Base-by-base conservation (phyloP, 37 sponge, comb jelly and placozoan genomes). In the Ianthella basta region DNA sequence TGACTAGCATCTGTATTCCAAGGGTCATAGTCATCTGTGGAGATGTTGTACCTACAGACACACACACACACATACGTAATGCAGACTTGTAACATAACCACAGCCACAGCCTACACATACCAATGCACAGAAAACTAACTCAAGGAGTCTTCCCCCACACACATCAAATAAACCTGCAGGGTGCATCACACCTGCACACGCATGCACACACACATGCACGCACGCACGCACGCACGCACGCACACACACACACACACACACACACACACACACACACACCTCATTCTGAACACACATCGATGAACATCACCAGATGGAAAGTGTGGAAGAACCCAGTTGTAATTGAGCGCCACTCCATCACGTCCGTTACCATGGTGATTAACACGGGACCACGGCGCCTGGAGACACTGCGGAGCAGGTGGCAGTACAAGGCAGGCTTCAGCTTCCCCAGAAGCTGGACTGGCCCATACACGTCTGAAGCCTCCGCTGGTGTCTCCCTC, bases 331-430 rank as follows among this genome's bases (percentile, higher is more conserved):
- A 4, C 55, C 92, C 94, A 93, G 0, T 92, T 92, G 86, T 85
- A 97, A 78, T 94, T 94, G 27, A 92, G 87, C 2, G 94, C 87
- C 16, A 85, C 87, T 20, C 93, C 97, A 56, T 89, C 88, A 15
- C 97, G 80, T n/a, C 97, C 90, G 84, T 99, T 99, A 23, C 99
- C 99, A 84, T 91, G 95, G 88, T 99, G 99, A 88, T 99, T 99
- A 35, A 89, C 95, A 55, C 99, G 87, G 20, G 94, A 82, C 99
- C 99, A 99, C 0, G 77, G 87, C 0, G 86, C 98, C 54, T 84
- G 88, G 10, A 32, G 38, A 79, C 99, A 99, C 27, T 79, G 89
- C 0, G 97, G 97, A 0, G 88, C 72, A 0, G 57, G 35, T 36
- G 89, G 94, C 1, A 94, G 83, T 0, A 94, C 86, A 14, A 93